Evolutionary conservation across 2,797 vertebrate genomes (phyloP), one percentile per base, ranked within the genome.

Genomic region (Hemibagrus guttatus): DNA sequence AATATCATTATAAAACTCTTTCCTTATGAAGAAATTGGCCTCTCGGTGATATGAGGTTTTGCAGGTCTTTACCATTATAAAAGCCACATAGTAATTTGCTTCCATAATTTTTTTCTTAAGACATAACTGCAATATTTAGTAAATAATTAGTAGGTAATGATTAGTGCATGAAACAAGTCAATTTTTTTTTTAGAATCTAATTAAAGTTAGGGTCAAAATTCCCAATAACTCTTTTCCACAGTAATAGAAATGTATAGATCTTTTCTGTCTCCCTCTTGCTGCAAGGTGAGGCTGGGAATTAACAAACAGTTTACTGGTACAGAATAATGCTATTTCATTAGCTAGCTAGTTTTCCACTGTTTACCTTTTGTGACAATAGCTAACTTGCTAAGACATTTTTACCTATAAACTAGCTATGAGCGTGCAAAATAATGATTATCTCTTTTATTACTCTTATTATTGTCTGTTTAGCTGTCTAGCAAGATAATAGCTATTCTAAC

Each of bases 1-100:
- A 78, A 83, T 71, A 66, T 69, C 39, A 83, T 46, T 63, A 71
- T 52, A 84, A 86, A 58, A n/a, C 9, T 76, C 31, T 61, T 75
- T 59, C 66, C n/a, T 39, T n/a, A n/a, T 8, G 4, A 58, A 71
- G 23, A 52, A 87, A 39, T 58, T 80, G 31, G 21, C 5, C 16
- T 59, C 31, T 80, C 21, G 1, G 19, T 35, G 17, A 79, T 59
- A 23, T 23, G 31, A 59, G 2, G 11, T 59, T 80, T 61, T 80
- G 12, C 35, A 42, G 56, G 21, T 42, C 78, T 61, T 54, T 28
- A 54, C 49, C 7, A 21, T 84, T 68, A 56, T 56, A 81, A 42
- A 72, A 66, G 6, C 17, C 42, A 68, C 17, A 81, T 7, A n/a
- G 39, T 8, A 66, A 59, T 35, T 54, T 14, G 13, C 56, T 52